Conservation (phyloP, 2,888 invertebrate species). For the Escarpia spicata region DNA sequence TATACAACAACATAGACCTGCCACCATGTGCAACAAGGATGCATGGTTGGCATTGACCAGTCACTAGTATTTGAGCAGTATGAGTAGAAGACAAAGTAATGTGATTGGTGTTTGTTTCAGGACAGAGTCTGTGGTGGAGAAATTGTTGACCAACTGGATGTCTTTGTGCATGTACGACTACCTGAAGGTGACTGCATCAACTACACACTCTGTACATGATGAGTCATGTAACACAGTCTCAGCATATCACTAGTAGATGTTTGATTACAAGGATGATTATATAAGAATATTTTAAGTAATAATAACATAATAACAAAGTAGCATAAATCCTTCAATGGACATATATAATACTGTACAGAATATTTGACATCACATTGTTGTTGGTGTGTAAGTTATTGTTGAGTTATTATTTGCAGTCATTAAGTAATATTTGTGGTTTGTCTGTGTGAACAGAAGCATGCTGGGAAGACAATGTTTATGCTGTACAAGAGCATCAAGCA, state of each 20-base stretch:
- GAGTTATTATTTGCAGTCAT: not conserved
- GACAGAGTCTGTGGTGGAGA: slow-evolving; percentile 98
- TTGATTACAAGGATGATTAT: not conserved
- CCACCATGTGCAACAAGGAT: too few species aligned
- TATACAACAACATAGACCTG: too few species aligned
- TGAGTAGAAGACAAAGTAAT: not conserved
- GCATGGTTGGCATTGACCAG: too few species aligned
- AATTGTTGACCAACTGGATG: slow-evolving; percentile 99
- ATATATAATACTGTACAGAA: not conserved
- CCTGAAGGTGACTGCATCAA: slow-evolving; percentile 70
- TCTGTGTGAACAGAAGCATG: slow-evolving; percentile 81
- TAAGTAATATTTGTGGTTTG: not conserved
- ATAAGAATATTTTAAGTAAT: too few species aligned
- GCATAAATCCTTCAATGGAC: too few species aligned
- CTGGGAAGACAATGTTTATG: slow-evolving; percentile 96
- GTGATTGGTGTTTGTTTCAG: slow-evolving; percentile 54
- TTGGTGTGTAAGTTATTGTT: too few species aligned
- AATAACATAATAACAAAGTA: too few species aligned
- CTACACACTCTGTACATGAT: too few species aligned
- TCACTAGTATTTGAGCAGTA: too few species aligned
- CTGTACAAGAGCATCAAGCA: slow-evolving; percentile 98
- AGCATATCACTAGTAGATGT: not conserved
- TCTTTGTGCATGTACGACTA: slow-evolving; percentile 98
- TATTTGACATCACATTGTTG: too few species aligned
- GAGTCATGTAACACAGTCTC: not conserved